Base-by-base conservation (phyloP, 2,888 invertebrate species). In the Enchytraeus crypticus region DNA sequence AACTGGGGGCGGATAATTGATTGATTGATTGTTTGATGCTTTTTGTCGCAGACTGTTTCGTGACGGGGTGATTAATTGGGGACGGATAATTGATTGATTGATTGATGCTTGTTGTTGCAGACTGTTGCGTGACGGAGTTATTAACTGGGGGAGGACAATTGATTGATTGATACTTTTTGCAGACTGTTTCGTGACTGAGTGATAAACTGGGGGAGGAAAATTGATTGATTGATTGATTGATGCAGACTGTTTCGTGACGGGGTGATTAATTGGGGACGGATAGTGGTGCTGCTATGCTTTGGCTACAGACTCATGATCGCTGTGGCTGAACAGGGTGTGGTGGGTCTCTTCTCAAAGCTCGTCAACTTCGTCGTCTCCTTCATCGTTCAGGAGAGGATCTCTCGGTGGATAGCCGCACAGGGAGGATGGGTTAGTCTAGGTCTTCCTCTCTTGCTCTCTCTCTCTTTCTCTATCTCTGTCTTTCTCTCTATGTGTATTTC, bases 381-480 rank as follows among this genome's bases (percentile, higher is more conserved):
- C 53, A 38, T 59, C 43, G 54, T 59, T 32, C 32, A 49, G 14
- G 59, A 53, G 26, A 30, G 38, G 27, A 59, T 59, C 30, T 21
- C 59, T 4, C 49, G 29, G 1, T 59, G 59, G 59, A 53, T 59
- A 18, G 59, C 59, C 18, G 45, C 23, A 30, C 59, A 59, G 32
- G 59, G 59, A n/a, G 59, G 59, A 59, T 59, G 59, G 59, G 59
- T 59, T n/a, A 18, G 57, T 38, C 5, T 2, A 38, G 8, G 18
- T 55, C 21, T 51, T n/a, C n/a, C n/a, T n/a, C n/a, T n/a, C n/a
- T n/a, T n/a, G n/a, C n/a, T n/a, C n/a, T n/a, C n/a, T n/a, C n/a
- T n/a, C n/a, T n/a, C n/a, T n/a, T n/a, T n/a, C n/a, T n/a, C n/a
- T n/a, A n/a, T n/a, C n/a, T n/a, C n/a, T n/a, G n/a, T n/a, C n/a